Base-by-base conservation (phyloP, 2,113 vertebrate species). In the Tenrec ecaudatus region DNA sequence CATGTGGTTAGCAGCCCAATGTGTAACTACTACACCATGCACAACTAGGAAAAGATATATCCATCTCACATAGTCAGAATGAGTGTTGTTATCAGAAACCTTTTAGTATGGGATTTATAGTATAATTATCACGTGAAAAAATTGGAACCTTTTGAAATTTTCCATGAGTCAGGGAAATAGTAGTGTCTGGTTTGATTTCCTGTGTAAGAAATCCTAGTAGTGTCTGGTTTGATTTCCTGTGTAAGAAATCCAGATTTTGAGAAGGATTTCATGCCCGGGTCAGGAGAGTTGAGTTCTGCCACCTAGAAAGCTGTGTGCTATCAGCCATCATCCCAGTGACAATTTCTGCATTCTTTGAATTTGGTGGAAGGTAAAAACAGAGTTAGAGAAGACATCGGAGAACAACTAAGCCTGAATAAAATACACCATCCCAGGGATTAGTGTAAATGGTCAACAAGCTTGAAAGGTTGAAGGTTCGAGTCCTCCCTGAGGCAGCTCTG, bases 391-490 rank as follows among this genome's bases (percentile, higher is more conserved):
- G 69, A 27, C 62, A 36, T 60, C 36, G 69, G 73, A 93, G 53
- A 62, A 92, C 77, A 77, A 40, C 16, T 92, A 77, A 62, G n/a
- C 8, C 14, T 25, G 43, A 84, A 36, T 71, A 79, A 88, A 90
- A 29, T 20, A 29, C 69, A 62, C 43, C 20, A 25, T 33, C 31
- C 31, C 64, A 83, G 53, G n/a, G n/a, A 33, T 33, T n/a, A 16
- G 68, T 71, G n/a, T 33, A 71, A 71, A 33, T 25, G 25, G 68
- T 71, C 17, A n/a, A 71, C 31, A n/a, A 17, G 15, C 15, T 71
- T 71, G 66, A 33, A 33, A 33, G 31, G 31, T 31, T 17, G 68
- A 31, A 33, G 68, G 16, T 33, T 16, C 8, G 68, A 69, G 31
- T 69, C 29, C 6, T 4, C 64, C 11, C 64, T 12, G 15, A 71